Conservation (phyloP, 1,140 invertebrate species). For the Papilio polyxenes region DNA sequence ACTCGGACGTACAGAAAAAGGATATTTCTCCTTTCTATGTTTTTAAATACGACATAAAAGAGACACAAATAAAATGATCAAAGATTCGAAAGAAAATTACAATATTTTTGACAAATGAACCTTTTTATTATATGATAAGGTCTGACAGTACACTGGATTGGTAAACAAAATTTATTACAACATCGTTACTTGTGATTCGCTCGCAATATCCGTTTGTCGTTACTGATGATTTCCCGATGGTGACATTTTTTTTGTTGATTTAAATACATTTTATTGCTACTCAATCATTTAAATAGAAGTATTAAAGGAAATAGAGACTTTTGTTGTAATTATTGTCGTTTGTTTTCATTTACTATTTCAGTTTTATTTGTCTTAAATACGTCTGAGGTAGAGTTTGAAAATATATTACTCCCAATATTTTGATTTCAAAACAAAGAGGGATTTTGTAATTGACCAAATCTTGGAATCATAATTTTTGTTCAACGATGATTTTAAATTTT, state of each 20-base stretch:
- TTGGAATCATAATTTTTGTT: too few relatives aligned
- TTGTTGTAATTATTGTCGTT: too few relatives aligned
- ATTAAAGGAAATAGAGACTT: too few relatives aligned
- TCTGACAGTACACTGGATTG: not conserved
- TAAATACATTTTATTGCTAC: slow-evolving; percentile 1
- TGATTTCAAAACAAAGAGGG: too few relatives aligned
- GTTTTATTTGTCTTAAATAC: too few relatives aligned
- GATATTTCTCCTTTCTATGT: not conserved
- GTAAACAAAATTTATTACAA: slow-evolving; percentile 16
- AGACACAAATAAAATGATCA: not conserved
- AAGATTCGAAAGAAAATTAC: not conserved
- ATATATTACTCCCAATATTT: too few relatives aligned
- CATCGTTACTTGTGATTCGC: not conserved
- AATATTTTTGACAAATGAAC: slow-evolving; percentile 21
- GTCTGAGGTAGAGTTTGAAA: too few relatives aligned
- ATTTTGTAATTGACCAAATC: too few relatives aligned
- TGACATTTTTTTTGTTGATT: not conserved
- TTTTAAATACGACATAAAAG: not conserved
- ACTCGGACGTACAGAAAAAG: not conserved
- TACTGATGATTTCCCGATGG: not conserved
- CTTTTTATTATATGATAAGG: not conserved
- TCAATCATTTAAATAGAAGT: too few relatives aligned
- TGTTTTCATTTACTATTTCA: too few relatives aligned
- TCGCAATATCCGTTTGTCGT: not conserved
- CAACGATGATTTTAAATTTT: too few relatives aligned